phyloP scores from a whole-genome alignment of 2,113 vertebrate genomes.

The Eulacestoma nigropectus region DNA sequence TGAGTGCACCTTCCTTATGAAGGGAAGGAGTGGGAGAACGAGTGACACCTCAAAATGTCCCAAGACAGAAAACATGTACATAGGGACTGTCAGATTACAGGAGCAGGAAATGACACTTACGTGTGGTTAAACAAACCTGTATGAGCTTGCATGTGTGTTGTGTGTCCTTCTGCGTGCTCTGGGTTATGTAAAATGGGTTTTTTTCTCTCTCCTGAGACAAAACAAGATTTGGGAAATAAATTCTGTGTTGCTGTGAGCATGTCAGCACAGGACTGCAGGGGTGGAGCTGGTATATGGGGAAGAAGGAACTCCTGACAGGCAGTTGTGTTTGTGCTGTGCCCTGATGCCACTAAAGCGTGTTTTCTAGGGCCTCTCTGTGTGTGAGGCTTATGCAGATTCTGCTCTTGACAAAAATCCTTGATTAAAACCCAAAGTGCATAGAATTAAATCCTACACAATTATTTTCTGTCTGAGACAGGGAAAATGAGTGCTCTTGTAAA shows the following conservation, averaged over 20 bases:
- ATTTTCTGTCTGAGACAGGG: neutral
- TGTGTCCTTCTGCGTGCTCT: neutral
- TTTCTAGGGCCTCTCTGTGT: neutral
- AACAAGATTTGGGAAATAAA: constrained; percentile 24
- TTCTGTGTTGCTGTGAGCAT: neutral
- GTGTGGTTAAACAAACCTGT: neutral
- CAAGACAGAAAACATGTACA: neutral
- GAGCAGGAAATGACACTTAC: neutral
- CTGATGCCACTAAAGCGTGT: neutral
- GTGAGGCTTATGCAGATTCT: neutral
- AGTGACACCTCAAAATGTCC: neutral
- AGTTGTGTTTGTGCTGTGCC: neutral
- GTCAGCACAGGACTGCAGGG: constrained; percentile 24
- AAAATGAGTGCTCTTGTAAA: neutral
- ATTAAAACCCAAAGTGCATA: neutral
- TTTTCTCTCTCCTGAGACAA: neutral
- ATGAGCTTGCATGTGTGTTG: neutral
- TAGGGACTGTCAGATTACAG: neutral
- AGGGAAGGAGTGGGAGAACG: neutral
- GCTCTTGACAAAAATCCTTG: neutral
- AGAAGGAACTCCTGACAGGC: neutral
- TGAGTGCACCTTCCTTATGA: neutral
- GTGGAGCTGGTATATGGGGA: neutral
- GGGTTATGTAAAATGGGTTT: neutral
- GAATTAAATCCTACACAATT: neutral